Conservation (phyloP, 2,797 vertebrate genomes). For the Miichthys miiuy region DNA sequence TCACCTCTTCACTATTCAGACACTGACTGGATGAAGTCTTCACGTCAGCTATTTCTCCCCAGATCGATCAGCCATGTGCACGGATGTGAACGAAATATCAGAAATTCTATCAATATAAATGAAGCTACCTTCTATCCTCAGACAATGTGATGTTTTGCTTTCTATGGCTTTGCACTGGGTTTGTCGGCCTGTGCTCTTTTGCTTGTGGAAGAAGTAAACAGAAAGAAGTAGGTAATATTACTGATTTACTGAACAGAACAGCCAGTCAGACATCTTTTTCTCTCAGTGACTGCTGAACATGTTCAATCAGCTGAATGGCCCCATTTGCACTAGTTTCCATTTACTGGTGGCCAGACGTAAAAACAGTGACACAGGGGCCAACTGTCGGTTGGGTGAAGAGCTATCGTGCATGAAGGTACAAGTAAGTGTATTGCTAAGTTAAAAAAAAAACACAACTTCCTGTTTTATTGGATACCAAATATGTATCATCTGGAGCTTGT, state of each 20-base stretch:
- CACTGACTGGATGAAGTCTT: background rate
- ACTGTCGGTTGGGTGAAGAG: too few relatives aligned
- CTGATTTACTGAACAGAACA: background rate
- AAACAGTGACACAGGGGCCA: too few relatives aligned
- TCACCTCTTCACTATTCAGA: background rate
- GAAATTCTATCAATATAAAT: background rate
- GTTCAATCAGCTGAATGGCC: background rate
- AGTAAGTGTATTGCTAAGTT: background rate
- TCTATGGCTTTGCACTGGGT: background rate
- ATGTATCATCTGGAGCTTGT: too few relatives aligned
- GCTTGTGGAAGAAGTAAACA: background rate
- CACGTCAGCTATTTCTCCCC: background rate
- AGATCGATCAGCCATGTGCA: too few relatives aligned
- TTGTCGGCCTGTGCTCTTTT: background rate
- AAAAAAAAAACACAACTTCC: too few relatives aligned
- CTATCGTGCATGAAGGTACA: background rate
- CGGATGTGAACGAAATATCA: too few relatives aligned
- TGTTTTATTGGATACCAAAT: too few relatives aligned
- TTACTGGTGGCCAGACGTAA: too few relatives aligned
- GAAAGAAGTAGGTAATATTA: background rate
- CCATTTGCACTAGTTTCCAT: too few relatives aligned
- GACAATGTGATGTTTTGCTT: background rate
- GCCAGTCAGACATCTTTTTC: background rate
- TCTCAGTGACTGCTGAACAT: background rate
- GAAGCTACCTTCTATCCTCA: background rate